A percentile compares a stretch with the other conserved stretches of the same genome.
These are phyloP conservation scores for Nothobranchius kuhntae DNA, from an alignment of 2,113 vertebrate species.

Conservation along the genomic window DNA sequence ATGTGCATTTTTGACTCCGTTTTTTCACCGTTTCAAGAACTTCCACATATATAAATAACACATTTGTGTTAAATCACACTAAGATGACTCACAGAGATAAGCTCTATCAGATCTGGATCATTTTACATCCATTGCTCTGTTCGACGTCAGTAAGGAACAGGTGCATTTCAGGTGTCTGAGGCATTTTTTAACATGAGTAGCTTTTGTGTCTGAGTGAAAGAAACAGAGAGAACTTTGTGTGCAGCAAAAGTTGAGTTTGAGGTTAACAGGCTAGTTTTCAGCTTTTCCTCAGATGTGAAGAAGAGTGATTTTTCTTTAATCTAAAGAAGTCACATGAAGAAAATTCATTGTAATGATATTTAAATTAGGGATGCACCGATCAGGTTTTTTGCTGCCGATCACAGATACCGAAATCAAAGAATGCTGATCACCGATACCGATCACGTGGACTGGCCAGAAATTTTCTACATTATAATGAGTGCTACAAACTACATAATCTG, in stretches of 20 bases:
- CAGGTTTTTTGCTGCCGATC: too few species aligned
- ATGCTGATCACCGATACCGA: too few species aligned
- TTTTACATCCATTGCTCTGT: conserved; percentile 54
- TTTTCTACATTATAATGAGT: too few species aligned
- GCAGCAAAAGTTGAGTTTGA: conserved; percentile 36
- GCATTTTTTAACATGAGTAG: conserved; percentile 38
- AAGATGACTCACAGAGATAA: not conserved
- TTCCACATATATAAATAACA: not conserved
- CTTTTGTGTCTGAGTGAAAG: conserved; percentile 35
- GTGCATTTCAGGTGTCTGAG: conserved; percentile 45
- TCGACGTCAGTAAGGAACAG: conserved; percentile 34
- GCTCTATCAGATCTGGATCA: conserved; percentile 44
- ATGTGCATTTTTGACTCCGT: not conserved
- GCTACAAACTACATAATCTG: too few species aligned
- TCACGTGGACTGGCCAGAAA: too few species aligned
- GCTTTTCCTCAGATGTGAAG: conserved; percentile 16
- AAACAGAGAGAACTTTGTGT: conserved; percentile 61
- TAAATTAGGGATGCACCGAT: too few species aligned
- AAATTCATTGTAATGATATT: too few species aligned
- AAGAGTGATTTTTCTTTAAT: not conserved
- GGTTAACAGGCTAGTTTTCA: conserved; percentile 29
- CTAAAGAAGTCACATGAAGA: too few species aligned
- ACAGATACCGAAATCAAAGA: too few species aligned
- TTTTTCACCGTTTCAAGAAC: not conserved
- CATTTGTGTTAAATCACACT: conserved; percentile 29